A percentile compares a stretch with the other conserved stretches of the same genome.
Evolutionary conservation across 2,888 invertebrate species (phyloP).

Genomic region (Diadromus collaris): DNA sequence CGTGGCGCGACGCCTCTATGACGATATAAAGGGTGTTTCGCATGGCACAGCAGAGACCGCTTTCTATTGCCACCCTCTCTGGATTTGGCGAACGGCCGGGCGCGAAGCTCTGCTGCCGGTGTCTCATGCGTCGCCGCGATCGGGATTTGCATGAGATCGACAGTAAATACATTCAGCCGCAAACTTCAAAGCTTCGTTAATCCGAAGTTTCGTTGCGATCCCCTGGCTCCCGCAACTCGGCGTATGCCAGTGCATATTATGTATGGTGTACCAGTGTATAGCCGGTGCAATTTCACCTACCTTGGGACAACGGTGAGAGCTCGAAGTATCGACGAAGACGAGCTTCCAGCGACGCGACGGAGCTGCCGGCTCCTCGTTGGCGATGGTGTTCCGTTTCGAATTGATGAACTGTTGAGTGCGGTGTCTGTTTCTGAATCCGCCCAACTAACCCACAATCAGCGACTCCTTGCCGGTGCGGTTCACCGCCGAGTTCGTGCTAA

Average conservation of each 20-base stretch:
- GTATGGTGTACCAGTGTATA: conserved; percentile 5
- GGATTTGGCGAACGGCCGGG: neutral
- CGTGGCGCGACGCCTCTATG: neutral
- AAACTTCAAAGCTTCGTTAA: conserved; percentile 47
- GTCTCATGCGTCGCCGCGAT: neutral
- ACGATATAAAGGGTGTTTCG: conserved; percentile 1
- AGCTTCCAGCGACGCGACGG: conserved; percentile 6
- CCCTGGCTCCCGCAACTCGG: neutral
- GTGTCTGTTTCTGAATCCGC: conserved; percentile 47
- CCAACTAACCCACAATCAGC: conserved; percentile 42
- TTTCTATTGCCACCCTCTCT: neutral
- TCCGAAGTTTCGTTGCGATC: neutral
- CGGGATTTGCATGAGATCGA: conserved; percentile 47
- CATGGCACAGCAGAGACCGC: neutral
- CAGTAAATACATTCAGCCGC: conserved; percentile 38
- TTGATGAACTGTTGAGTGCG: conserved; percentile 25
- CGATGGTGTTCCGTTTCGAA: conserved; percentile 24
- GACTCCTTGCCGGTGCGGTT: conserved; percentile 28
- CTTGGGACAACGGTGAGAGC: conserved; percentile 33
- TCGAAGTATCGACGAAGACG: conserved; percentile 22
- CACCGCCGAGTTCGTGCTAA: conserved; percentile 39
- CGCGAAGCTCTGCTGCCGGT: neutral
- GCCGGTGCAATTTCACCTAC: conserved; percentile 28
- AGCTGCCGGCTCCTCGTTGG: conserved; percentile 25
- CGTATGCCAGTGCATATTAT: neutral